Percentiles rank a stretch among this genome's conserved stretches.
These are phyloP conservation scores for Gallinago solitaria DNA, from an alignment of 2,797 vertebrate genomes.

Conservation along the genomic window DNA sequence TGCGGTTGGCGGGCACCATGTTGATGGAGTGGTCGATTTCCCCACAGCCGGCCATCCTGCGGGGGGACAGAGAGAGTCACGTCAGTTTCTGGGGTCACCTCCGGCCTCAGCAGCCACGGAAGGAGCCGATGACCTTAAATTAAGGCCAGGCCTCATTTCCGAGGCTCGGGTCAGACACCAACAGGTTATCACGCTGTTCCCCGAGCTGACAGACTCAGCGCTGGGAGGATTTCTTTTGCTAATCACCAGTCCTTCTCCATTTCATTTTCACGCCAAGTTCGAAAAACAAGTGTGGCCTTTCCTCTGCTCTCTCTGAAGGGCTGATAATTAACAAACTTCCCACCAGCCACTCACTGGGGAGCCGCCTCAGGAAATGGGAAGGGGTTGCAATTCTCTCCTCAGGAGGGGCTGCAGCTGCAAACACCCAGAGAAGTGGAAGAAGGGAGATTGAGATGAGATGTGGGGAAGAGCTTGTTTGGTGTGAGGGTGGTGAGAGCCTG, in stretches of 20 bases:
- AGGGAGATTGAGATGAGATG: no score
- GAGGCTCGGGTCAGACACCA: no score
- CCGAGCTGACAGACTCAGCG: neutral
- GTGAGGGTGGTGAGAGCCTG: no score
- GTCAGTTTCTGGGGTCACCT: neutral
- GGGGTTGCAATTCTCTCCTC: neutral
- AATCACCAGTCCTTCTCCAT: neutral
- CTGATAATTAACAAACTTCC: neutral
- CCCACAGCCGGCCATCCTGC: conserved; percentile 92
- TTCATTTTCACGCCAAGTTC: neutral
- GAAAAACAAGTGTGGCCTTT: neutral
- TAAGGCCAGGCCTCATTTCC: no score
- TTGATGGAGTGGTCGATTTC: conserved; percentile 87
- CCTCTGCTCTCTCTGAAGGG: neutral
- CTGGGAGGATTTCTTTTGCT: neutral
- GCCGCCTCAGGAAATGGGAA: neutral
- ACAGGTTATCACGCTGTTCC: neutral
- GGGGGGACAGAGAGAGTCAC: neutral
- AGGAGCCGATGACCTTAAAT: neutral
- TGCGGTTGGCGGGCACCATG: conserved; percentile 84
- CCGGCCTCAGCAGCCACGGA: neutral
- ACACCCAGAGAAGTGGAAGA: neutral
- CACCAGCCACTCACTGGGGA: neutral
- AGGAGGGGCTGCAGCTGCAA: neutral
- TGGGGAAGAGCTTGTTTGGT: no score